Conservation (phyloP, 1,140 invertebrate species). For the Vanessa tameamea region DNA sequence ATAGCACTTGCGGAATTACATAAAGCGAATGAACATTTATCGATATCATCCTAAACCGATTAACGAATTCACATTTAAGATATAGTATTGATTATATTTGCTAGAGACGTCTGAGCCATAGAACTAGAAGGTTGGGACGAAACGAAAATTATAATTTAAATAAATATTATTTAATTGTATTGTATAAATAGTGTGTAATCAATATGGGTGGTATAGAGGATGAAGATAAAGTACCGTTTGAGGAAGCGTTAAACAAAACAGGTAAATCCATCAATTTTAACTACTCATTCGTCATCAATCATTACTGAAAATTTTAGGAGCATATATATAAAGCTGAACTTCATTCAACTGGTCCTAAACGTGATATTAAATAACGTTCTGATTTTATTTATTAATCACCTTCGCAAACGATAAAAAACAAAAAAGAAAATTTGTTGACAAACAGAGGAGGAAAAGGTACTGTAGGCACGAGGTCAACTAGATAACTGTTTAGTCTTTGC, state of each 20-base stretch:
- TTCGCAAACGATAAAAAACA: no score
- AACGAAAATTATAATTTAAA: neutral
- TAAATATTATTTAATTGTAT: slow-evolving; percentile 11
- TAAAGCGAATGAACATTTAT: neutral
- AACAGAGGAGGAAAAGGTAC: no score
- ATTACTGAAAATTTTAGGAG: no score
- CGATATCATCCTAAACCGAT: slow-evolving; percentile 3
- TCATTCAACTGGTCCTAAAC: no score
- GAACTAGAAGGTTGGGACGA: neutral
- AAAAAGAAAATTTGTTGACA: no score
- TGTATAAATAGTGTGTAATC: neutral
- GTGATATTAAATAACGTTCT: no score
- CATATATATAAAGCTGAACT: no score
- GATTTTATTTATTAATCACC: no score
- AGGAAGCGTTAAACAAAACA: slow-evolving; percentile 53
- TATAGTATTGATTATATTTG: neutral
- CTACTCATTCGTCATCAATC: no score
- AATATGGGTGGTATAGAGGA: slow-evolving; percentile 24
- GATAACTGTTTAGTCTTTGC: no score
- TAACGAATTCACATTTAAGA: slow-evolving; percentile 5
- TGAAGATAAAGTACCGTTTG: slow-evolving; percentile 49
- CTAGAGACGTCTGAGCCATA: slow-evolving; percentile 1
- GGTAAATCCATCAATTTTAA: slow-evolving; percentile 34
- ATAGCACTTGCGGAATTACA: neutral
- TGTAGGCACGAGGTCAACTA: no score